Percentiles rank a stretch among this genome's conserved stretches.
These are phyloP conservation scores for Ahaetulla prasina DNA, from an alignment of 2,113 vertebrate species.

Conservation along the genomic window DNA sequence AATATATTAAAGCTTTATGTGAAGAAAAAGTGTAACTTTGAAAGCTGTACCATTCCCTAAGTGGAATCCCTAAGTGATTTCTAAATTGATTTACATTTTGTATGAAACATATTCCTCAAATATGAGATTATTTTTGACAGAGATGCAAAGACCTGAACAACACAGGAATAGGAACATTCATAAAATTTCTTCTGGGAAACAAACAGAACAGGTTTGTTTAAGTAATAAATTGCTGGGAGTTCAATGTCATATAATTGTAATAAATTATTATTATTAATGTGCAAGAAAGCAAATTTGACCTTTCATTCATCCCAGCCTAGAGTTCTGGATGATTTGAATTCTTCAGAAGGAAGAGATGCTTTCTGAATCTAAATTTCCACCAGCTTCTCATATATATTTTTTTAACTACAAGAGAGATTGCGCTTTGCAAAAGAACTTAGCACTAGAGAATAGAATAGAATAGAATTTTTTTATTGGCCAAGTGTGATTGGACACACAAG, in stretches of 20 bases:
- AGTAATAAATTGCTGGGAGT: not conserved
- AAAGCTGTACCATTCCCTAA: not conserved
- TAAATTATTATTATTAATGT: not conserved
- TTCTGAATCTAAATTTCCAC: not conserved
- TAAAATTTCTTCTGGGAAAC: not conserved
- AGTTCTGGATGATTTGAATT: not conserved
- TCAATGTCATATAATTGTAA: not conserved
- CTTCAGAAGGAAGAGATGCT: not conserved
- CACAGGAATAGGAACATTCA: not conserved
- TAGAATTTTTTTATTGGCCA: too few relatives aligned
- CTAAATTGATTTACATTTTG: not conserved
- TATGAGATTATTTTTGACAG: not conserved
- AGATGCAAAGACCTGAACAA: not conserved
- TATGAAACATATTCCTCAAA: not conserved
- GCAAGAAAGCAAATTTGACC: not conserved
- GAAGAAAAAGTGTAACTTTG: not conserved
- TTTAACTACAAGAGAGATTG: not conserved
- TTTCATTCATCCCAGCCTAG: not conserved
- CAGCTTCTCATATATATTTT: not conserved
- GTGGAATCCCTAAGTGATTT: not conserved
- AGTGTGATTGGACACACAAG: too few relatives aligned
- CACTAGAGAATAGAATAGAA: too few relatives aligned
- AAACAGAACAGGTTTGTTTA: not conserved
- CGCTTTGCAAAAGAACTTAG: not conserved
- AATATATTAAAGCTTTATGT: not conserved